phyloP scores from a whole-genome alignment of 2,797 vertebrate genomes.

The Mormyrops attenuatus region DNA sequence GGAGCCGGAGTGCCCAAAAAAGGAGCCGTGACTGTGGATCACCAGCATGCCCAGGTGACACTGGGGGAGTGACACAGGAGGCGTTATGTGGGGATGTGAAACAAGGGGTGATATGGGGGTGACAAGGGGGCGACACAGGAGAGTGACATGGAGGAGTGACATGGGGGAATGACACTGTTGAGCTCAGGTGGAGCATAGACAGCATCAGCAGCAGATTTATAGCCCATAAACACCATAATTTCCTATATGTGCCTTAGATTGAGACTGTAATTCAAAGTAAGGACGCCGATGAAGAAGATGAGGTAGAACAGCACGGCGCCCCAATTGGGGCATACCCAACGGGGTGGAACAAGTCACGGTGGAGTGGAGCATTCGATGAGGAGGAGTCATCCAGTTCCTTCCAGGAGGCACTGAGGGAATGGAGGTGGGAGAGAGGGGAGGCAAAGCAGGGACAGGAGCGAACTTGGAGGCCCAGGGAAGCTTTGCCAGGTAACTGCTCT shows the following conservation, averaged over 20 bases:
- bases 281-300: slow-evolving; percentile 29
- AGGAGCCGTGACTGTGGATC: not conserved
- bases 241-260: slow-evolving; percentile 43
- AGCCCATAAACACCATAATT: not conserved
- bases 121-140: slow-evolving; percentile 36
- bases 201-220: not conserved
- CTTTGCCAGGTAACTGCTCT: slow-evolving; percentile 57
- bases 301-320: slow-evolving; percentile 23
- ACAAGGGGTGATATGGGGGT: not conserved
- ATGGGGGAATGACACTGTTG: not conserved
- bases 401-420: slow-evolving; percentile 68
- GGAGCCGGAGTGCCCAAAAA: slow-evolving; percentile 24
- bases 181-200: too few relatives aligned
- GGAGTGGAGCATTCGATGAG: slow-evolving; percentile 64
- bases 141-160: slow-evolving; percentile 38
- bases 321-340: not conserved
- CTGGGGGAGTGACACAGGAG: not conserved
- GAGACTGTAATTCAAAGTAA: slow-evolving; percentile 34
- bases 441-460: not conserved
- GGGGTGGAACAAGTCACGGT: slow-evolving; percentile 36
- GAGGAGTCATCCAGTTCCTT: slow-evolving; percentile 69
- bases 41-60: slow-evolving; percentile 44
- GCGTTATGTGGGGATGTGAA: not conserved
- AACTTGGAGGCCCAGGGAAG: slow-evolving; percentile 15
- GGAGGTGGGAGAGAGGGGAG: slow-evolving; percentile 59